Conservation (phyloP, 2,113 vertebrate species). For the Cervus canadensis region DNA sequence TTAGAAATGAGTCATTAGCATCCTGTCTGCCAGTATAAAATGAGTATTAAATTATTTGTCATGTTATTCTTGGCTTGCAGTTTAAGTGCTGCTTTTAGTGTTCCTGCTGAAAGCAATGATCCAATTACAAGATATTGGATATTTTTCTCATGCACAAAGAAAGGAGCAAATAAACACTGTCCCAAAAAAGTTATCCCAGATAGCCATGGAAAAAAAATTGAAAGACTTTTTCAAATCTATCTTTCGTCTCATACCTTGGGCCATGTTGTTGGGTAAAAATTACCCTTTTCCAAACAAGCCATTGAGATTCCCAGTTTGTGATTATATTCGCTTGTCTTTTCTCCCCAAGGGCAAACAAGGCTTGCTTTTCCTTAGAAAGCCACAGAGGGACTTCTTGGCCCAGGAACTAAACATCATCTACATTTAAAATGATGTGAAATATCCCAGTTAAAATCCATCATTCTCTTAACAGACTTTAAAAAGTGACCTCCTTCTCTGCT, state of each 20-base stretch:
- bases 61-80: background rate
- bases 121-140: background rate
- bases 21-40: slow-evolving; percentile 1
- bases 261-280: background rate
- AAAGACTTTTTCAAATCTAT: background rate
- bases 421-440: slow-evolving; percentile 25
- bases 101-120: background rate
- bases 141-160: background rate
- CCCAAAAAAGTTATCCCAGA: background rate
- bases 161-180: background rate
- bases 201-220: background rate
- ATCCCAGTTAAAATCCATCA: background rate
- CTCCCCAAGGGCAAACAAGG: background rate
- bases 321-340: background rate
- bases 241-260: background rate
- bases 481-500: background rate
- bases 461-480: background rate
- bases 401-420: background rate
- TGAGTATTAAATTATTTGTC: background rate
- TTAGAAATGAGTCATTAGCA: slow-evolving; percentile 21
- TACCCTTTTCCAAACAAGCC: background rate
- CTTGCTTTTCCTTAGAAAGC: background rate
- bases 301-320: background rate
- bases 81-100: background rate
- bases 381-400: background rate